Conservation (phyloP, 2,888 invertebrate species). For the Drosophila longiperda region DNA sequence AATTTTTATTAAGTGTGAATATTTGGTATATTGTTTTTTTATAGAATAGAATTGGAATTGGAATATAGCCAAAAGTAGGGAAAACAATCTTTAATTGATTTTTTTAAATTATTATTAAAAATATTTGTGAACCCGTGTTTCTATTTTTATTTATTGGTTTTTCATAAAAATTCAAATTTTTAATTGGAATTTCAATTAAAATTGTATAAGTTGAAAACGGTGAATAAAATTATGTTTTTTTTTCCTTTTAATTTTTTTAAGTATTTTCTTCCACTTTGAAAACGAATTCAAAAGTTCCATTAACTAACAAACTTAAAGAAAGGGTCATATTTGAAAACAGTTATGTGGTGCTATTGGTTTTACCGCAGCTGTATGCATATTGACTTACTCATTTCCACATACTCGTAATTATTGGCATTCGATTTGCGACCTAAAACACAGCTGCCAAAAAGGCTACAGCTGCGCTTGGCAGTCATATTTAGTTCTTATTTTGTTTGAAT, state of each 20-base stretch:
- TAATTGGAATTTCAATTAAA: not conserved
- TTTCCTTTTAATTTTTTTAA: not conserved
- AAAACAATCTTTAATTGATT: too few species aligned
- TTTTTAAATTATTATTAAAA: too few species aligned
- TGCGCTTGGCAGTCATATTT: conserved; percentile 55
- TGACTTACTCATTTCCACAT: conserved; percentile 76
- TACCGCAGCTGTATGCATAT: not conserved
- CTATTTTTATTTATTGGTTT: too few species aligned
- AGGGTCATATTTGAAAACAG: fast-evolving
- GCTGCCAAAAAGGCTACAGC: conserved; percentile 62
- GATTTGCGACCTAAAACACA: conserved; percentile 43
- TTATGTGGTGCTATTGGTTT: not conserved
- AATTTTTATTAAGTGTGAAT: not conserved
- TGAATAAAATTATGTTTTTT: not conserved
- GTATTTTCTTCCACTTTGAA: not conserved
- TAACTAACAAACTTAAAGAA: not conserved
- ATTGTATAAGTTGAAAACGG: not conserved
- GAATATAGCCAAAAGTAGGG: too few species aligned
- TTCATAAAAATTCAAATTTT: not conserved
- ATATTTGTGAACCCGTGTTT: too few species aligned
- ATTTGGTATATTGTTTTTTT: too few species aligned
- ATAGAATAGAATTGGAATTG: too few species aligned
- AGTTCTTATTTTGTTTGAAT: not conserved
- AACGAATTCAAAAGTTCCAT: not conserved
- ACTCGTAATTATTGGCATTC: conserved; percentile 46